phyloP scores from a whole-genome alignment of 92 coral and sea anemone species.

The Epizoanthus rinbou region DNA sequence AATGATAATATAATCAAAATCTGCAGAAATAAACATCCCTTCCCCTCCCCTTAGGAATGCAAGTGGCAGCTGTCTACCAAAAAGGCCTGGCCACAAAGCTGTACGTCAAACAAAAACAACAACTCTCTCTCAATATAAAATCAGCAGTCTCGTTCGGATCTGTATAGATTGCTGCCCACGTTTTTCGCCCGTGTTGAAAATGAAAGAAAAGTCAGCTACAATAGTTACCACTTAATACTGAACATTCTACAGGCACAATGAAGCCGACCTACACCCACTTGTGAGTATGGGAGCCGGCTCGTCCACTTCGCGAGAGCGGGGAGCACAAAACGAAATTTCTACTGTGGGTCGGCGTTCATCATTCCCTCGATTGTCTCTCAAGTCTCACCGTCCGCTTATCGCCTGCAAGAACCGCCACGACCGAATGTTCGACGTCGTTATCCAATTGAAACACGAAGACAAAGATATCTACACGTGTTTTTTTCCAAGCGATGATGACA shows the following conservation, averaged over 20 bases:
- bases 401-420: constrained; percentile 62
- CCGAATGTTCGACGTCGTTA: constrained; percentile 77
- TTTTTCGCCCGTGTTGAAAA: constrained; percentile 17
- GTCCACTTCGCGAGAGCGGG: constrained; percentile 20
- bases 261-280: not conserved
- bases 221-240: not conserved
- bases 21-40: not conserved
- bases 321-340: not conserved
- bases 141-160: no score
- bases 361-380: constrained; percentile 75
- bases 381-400: constrained; percentile 82
- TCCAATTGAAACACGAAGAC: constrained; percentile 91
- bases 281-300: constrained; percentile 12
- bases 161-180: constrained; percentile 8
- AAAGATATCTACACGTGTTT: constrained; percentile 90
- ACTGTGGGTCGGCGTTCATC: constrained; percentile 60
- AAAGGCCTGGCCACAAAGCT: constrained; percentile 32
- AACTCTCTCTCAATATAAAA: not conserved
- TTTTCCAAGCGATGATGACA: constrained; percentile 90
- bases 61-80: not conserved
- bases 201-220: not conserved
- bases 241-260: not conserved
- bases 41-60: constrained; percentile 6
- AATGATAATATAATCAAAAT: no score
- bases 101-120: constrained; percentile 40